Percentiles rank a stretch among this genome's conserved stretches.
phyloP scores from a whole-genome alignment of 2,888 invertebrate genomes.

The Cephus nigrinus region DNA sequence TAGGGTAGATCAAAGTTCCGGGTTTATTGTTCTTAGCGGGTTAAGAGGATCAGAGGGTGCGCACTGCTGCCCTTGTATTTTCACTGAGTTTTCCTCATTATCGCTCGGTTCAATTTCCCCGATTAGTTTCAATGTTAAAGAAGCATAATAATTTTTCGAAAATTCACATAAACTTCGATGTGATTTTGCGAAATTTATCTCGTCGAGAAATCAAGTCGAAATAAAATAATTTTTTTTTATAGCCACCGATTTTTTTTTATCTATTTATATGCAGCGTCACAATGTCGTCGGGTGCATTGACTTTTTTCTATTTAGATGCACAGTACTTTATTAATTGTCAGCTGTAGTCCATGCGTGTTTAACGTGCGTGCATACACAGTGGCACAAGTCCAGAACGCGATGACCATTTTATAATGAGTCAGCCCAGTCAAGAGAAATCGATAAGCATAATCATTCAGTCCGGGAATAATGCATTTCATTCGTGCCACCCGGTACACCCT shows the following conservation, averaged over 20 bases:
- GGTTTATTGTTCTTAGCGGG: neutral
- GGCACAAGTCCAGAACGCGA: neutral
- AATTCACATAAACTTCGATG: neutral
- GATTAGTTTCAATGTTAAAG: neutral
- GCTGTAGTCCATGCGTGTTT: neutral
- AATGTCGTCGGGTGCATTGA: neutral
- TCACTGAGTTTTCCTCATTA: neutral
- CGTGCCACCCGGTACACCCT: conserved; percentile 5
- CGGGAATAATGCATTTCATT: neutral
- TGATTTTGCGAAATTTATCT: neutral
- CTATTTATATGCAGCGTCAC: conserved; percentile 7
- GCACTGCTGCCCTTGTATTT: neutral
- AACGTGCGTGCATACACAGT: neutral
- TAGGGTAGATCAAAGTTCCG: neutral
- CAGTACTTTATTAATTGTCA: neutral
- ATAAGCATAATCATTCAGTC: neutral
- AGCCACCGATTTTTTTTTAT: conserved; percentile 17
- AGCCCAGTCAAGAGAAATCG: neutral
- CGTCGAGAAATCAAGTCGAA: neutral
- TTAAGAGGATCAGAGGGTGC: neutral
- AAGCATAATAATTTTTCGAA: neutral
- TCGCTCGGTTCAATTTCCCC: neutral
- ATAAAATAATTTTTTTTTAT: neutral
- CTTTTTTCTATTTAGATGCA: neutral
- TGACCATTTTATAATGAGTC: neutral